These are phyloP conservation scores for Temnothorax nylanderi DNA, from an alignment of 1,140 invertebrate genomes.

Conservation along the genomic window DNA sequence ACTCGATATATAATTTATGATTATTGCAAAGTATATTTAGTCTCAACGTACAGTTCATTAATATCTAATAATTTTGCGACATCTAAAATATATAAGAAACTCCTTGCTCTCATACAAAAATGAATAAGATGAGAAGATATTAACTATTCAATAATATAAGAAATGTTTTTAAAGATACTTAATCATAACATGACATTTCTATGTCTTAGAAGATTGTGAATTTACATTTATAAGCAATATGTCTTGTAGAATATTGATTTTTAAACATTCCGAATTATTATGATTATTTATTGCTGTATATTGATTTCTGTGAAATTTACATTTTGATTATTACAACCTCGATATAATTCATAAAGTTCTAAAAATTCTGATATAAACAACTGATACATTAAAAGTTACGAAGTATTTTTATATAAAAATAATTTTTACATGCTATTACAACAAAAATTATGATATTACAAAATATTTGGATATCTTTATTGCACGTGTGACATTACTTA, in stretches of 20 bases:
- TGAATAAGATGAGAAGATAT: background rate
- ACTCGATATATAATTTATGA: slow-evolving; percentile 36
- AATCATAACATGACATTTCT: background rate
- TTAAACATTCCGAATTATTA: background rate
- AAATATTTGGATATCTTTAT: slow-evolving; percentile 2
- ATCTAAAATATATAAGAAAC: background rate
- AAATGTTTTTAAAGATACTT: background rate
- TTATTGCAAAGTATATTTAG: slow-evolving; percentile 23
- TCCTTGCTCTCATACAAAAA: background rate
- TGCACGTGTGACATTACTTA: background rate
- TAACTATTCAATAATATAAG: background rate
- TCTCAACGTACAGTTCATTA: background rate
- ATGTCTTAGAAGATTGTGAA: background rate
- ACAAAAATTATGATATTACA: background rate
- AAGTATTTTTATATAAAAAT: slow-evolving; percentile 2
- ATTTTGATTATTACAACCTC: background rate
- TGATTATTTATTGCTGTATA: background rate
- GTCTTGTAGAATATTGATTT: background rate
- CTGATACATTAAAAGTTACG: background rate
- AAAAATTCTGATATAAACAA: background rate
- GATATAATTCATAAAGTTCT: background rate
- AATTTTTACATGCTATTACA: background rate
- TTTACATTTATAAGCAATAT: background rate
- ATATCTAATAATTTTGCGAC: slow-evolving; percentile 5
- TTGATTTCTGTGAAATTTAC: background rate